These are phyloP conservation scores for Coracopsis vasa DNA, from an alignment of 2,113 vertebrate genomes.

Conservation along the genomic window DNA sequence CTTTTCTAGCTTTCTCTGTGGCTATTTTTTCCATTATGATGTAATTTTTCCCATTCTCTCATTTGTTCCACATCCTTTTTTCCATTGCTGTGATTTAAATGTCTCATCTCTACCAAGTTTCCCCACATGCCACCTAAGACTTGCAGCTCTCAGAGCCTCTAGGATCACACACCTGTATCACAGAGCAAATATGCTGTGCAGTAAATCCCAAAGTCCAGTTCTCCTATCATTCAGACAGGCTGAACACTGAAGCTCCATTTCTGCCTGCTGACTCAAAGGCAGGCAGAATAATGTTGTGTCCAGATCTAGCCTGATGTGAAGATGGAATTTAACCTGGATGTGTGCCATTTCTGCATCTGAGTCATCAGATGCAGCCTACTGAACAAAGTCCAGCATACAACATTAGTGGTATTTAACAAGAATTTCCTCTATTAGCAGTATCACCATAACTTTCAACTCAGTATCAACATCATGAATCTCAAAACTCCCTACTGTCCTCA, in stretches of 20 bases:
- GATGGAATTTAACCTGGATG: background rate
- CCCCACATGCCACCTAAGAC: background rate
- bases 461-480: background rate
- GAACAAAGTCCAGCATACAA: background rate
- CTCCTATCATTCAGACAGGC: background rate
- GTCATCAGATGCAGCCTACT: background rate
- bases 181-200: background rate
- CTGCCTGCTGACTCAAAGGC: background rate
- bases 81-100: background rate
- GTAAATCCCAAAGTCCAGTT: background rate
- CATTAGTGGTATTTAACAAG: background rate
- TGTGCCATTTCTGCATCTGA: background rate
- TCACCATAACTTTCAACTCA: background rate
- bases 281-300: background rate
- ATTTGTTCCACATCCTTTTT: constrained; percentile 10
- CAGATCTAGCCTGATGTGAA: background rate
- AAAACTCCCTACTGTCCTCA: background rate
- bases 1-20: background rate
- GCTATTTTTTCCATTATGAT: constrained; percentile 7
- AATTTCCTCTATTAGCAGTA: background rate
- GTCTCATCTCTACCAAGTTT: background rate
- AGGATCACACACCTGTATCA: background rate
- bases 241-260: background rate
- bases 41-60: background rate
- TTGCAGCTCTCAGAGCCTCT: background rate